Conservation (phyloP, 2,888 invertebrate genomes). For the Uloborus plumipes region DNA sequence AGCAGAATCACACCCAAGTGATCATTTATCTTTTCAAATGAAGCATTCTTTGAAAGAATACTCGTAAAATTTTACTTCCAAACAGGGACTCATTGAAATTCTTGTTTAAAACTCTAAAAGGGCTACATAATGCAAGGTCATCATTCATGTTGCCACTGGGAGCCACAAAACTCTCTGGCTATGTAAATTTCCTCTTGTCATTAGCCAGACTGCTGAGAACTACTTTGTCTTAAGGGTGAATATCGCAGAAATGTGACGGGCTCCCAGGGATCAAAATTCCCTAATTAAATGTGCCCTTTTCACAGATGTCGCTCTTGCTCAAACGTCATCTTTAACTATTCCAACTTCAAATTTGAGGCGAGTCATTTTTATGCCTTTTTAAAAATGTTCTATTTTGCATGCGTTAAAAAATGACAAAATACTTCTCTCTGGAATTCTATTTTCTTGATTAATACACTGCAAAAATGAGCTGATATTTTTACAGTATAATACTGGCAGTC, state of each 20-base stretch:
- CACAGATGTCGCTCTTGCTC: too few species aligned
- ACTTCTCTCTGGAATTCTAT: too few species aligned
- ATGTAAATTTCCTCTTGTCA: slow-evolving; percentile 49
- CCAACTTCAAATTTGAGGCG: too few species aligned
- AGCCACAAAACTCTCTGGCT: slow-evolving; percentile 37
- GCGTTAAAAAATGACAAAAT: too few species aligned
- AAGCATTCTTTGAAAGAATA: slow-evolving; percentile 13
- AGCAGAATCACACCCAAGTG: slow-evolving; percentile 36
- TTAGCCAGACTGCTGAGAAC: neutral
- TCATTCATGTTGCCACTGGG: slow-evolving; percentile 37
- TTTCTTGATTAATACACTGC: too few species aligned
- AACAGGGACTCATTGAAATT: slow-evolving; percentile 47
- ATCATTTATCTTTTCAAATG: slow-evolving; percentile 34
- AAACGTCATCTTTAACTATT: too few species aligned
- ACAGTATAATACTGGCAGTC: too few species aligned
- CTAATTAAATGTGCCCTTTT: slow-evolving; percentile 23
- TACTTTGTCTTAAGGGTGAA: too few species aligned
- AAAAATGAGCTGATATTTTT: too few species aligned
- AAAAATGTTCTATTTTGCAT: too few species aligned
- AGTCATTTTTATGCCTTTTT: too few species aligned
- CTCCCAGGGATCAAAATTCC: slow-evolving; percentile 29
- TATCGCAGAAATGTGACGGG: slow-evolving; percentile 15
- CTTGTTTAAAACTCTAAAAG: slow-evolving; percentile 49
- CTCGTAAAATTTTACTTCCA: slow-evolving; percentile 50
- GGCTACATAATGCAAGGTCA: slow-evolving; percentile 37